Evolutionary conservation across 1,140 invertebrate species (phyloP), one percentile per base, ranked within the genome.

Genomic region (Bombus soroeensis): DNA sequence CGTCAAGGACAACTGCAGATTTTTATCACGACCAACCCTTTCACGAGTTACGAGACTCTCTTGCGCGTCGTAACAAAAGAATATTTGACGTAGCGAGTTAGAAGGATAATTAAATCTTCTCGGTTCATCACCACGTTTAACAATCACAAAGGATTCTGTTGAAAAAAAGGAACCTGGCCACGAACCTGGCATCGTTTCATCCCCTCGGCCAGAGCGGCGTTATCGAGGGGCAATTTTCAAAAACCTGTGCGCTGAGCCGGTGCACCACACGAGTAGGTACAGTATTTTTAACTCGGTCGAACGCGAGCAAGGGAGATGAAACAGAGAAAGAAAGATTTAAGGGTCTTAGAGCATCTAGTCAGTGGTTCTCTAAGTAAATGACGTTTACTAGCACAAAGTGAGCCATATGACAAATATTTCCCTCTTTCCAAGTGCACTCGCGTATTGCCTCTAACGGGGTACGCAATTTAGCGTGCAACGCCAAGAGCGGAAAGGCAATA

Each of bases 251-350:
- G 15, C 37, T 28, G 34, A 87, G 82, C 85, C 82, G 71, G 79
- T 80, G 85, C 37, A 37, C 25, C 25, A 13, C 18, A 39, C 39
- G 37, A 73, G 28, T 43, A 78, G 57, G 80, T 70, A 77, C 88
- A 85, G 88, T 90, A 90, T 90, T 90, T 90, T 90, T 90, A 90
- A 90, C 81, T 68, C 73, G 59, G 75, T 79, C 70, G 74, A 87
- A 53, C 15, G 68, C 68, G 79, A 76, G 78, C 80, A 64, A 87
- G 66, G 78, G 28, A 37, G 68, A 77, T 72, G 76, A 68, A 87
- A 88, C 71, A 64, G 77, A 53, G 76, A 86, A 89, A 85, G 81
- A 87, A 88, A 93, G 85, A 91, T 91, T 90, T 91, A 91, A 90
- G 78, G 70, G 79, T 59, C 43, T 71, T 59, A 79, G 82, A 83